A percentile compares a stretch with the other conserved stretches of the same genome.
Evolutionary conservation across 2,113 vertebrate genomes (phyloP).

Genomic region (Pogona vitticeps): DNA sequence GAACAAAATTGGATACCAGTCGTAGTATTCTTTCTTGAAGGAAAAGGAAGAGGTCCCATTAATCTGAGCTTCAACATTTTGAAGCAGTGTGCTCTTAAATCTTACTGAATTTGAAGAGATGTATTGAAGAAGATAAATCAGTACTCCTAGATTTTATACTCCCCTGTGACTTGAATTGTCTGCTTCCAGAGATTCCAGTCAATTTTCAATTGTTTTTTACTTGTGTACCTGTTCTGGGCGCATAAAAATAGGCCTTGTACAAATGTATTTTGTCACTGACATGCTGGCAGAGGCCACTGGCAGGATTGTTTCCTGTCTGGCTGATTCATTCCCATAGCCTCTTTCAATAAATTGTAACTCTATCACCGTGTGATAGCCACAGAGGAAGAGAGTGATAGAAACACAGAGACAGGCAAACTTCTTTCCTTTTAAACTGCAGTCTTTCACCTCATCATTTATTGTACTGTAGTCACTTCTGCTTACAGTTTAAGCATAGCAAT

Average conservation of each 20-base stretch:
- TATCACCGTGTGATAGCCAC: conserved; percentile 74
- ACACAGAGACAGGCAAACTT: conserved; percentile 35
- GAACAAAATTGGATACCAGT: not conserved
- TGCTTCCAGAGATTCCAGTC: not conserved
- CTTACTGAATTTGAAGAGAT: not conserved
- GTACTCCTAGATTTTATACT: not conserved
- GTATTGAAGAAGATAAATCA: not conserved
- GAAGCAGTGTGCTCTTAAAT: not conserved
- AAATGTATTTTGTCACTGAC: conserved; percentile 33
- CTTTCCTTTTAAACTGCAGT: conserved; percentile 37
- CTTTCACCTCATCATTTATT: conserved; percentile 17
- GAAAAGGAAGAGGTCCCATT: not conserved
- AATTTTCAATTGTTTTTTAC: not conserved
- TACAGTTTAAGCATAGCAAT: not conserved
- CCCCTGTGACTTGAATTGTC: not conserved
- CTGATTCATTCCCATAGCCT: conserved; percentile 74
- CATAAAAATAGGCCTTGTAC: not conserved
- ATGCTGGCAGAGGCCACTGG: conserved; percentile 55
- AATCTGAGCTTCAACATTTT: not conserved
- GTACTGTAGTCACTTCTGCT: conserved; percentile 29
- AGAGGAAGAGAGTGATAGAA: conserved; percentile 62
- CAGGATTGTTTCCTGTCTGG: conserved; percentile 60
- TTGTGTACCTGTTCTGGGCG: not conserved
- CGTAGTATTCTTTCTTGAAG: not conserved
- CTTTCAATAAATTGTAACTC: conserved; percentile 72